phyloP scores from a whole-genome alignment of 2,797 vertebrate species.

The Oreochromis mossambicus region DNA sequence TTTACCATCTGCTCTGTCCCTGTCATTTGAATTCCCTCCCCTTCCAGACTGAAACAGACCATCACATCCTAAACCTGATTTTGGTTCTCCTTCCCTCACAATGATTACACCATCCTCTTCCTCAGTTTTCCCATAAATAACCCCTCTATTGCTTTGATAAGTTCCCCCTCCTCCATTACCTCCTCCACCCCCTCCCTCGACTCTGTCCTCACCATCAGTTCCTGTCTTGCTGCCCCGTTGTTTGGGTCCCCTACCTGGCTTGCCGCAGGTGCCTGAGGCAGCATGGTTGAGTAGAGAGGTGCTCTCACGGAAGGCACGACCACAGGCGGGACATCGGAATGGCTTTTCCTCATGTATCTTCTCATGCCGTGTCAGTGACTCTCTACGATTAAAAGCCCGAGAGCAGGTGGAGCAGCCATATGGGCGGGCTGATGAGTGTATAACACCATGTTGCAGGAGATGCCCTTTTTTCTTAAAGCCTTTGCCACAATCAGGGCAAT shows the following conservation, averaged over 20 bases:
- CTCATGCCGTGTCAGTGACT: slow-evolving; percentile 92
- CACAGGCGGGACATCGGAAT: slow-evolving; percentile 89
- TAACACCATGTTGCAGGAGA: slow-evolving; percentile 91
- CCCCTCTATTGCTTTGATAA: slow-evolving; percentile 76
- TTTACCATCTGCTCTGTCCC: slow-evolving; percentile 78
- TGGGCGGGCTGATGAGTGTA: slow-evolving; percentile 88
- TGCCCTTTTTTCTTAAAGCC: slow-evolving; percentile 94
- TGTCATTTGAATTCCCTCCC: slow-evolving; percentile 77
- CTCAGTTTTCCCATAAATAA: slow-evolving; percentile 79
- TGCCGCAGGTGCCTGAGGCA: slow-evolving; percentile 84
- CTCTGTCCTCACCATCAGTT: slow-evolving; percentile 77
- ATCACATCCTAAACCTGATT: slow-evolving; percentile 77
- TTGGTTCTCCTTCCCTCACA: slow-evolving; percentile 76
- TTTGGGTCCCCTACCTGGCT: slow-evolving; percentile 81
- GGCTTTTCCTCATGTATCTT: slow-evolving; percentile 93
- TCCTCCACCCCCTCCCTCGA: slow-evolving; percentile 75
- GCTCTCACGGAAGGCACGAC: slow-evolving; percentile 84
- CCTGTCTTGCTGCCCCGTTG: slow-evolving; percentile 75
- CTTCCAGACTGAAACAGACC: slow-evolving; percentile 77
- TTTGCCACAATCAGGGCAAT: slow-evolving; percentile 91
- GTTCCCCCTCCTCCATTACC: slow-evolving; percentile 76
- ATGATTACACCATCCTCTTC: slow-evolving; percentile 78
- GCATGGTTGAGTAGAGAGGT: slow-evolving; percentile 85
- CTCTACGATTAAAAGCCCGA: slow-evolving; percentile 92
- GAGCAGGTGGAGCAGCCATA: slow-evolving; percentile 90